Base-by-base conservation (phyloP, 2,797 vertebrate species). In the Clamator glandarius region DNA sequence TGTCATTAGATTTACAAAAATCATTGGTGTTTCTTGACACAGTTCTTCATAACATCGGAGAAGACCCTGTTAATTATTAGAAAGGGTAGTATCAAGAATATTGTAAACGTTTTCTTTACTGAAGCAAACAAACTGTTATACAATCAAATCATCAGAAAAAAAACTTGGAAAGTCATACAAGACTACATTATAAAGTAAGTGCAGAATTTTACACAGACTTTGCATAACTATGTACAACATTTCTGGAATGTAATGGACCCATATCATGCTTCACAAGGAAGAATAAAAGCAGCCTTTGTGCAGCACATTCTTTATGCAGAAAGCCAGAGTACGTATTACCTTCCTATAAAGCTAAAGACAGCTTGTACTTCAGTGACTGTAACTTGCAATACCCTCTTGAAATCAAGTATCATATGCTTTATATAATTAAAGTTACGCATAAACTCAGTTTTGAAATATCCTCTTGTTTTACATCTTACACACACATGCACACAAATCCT, bases 41-140 rank as follows among this genome's bases (percentile, higher is more conserved):
- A 97, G 94, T 6, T 97, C 97, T 73, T 98, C 98, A n/a, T 98
- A 98, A 83, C 96, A 79, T n/a, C 97, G 95, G 83, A 99, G 97
- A 96, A 98, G 93, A 70, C 55, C 95, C 98, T 99, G 91, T 84
- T 63, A 92, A 93, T 81, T 95, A 92, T 80, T 92, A 84, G 67
- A 89, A 95, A 72, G 5, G 5, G 14, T 58, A 52, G 41, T 46
- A 91, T 89, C 66, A 95, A 90, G 57, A 68, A 57, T 87, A 88
- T 68, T 84, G 91, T 61, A 75, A 87, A 9, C 44, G 8, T 28
- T 77, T 86, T 89, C 46, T 48, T 69, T 90, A 75, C 12, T 77
- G 12, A 78, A 58, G 29, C 19, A 82, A 93, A 52, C 6, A 72
- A 55, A 18, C 6, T 72, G 2, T n/a, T 72, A 61, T 12, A 46